Conservation (phyloP, 1,140 invertebrate species). For the Bombus consobrinus region DNA sequence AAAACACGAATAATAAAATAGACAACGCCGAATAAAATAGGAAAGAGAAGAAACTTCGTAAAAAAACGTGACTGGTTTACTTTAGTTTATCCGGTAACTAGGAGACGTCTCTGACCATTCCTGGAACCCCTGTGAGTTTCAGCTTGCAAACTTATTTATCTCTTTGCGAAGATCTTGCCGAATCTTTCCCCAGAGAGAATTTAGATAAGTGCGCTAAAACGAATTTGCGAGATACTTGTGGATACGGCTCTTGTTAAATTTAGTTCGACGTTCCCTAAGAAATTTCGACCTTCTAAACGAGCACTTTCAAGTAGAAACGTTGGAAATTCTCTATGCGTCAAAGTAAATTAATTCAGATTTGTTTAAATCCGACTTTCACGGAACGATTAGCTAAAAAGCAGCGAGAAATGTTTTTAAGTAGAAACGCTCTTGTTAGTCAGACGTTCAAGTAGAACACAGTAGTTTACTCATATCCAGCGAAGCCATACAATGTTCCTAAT, state of each 20-base stretch:
- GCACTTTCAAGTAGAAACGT: background rate
- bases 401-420: background rate
- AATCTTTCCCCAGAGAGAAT: conserved; percentile 59
- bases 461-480: background rate
- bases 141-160: conserved; percentile 64
- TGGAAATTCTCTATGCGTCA: no score
- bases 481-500: no score
- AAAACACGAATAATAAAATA: background rate
- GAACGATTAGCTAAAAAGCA: background rate
- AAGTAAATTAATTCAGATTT: no score
- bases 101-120: conserved; percentile 7
- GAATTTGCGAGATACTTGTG: conserved; percentile 44
- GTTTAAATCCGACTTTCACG: no score
- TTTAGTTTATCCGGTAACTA: conserved; percentile 36
- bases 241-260: conserved; percentile 34
- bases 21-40: background rate
- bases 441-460: background rate
- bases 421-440: background rate
- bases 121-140: conserved; percentile 7
- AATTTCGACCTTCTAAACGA: background rate
- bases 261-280: conserved; percentile 13
- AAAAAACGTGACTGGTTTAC: conserved; percentile 61
- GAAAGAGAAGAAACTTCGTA: conserved; percentile 7
- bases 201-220: conserved; percentile 58
- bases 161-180: conserved; percentile 58